Base-by-base conservation (phyloP, 2,888 invertebrate species). In the Drosophila hamatofila region DNA sequence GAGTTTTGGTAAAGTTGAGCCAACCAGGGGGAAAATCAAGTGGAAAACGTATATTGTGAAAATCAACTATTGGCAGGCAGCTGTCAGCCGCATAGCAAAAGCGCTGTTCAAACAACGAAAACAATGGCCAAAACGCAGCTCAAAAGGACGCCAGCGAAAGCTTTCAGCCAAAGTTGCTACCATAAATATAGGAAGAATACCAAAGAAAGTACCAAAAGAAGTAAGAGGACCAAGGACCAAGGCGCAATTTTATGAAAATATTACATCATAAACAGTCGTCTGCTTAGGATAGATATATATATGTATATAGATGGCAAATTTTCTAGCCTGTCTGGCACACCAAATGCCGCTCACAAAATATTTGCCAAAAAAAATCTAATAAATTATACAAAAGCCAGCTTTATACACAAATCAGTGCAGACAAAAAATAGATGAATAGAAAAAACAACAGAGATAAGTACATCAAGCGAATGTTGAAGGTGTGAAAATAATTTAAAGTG, bases 11-110 rank as follows among this genome's bases (percentile, higher is more conserved):
- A 60, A 69, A 80, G 56, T 55, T 59, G 61, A 74, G 51, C 41
- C 75, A 87, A 61, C 63, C 81, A 87, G 55, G 79, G 64, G 61
- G 70, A 89, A 85, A 85, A 85, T 85, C 88, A 80, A 89, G 86
- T 73, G 80, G 71, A 85, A 88, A 80, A 72, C 72, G 81, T 86
- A 73, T 86, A 88, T 86, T 86, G 84, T 59, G 74, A 88, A 84
- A 88, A 85, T 85, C 89, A 89, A 83, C 81, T 78, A 86, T 89
- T 89, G 88, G 83, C 90, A 89, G 89, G 75, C 85, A 83, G 87
- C 89, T 86, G 90, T 88, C 90, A 86, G 88, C 75, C 83, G 90
- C 81, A 80, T 71, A 62, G 39, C 56, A 66, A 74, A 67, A 58
- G 60, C 68, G 66, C 71, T 80, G 69, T 66, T 75, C 72, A 80